These are phyloP conservation scores for Bothrops jararaca DNA, from an alignment of 2,113 vertebrate species.

Conservation along the genomic window DNA sequence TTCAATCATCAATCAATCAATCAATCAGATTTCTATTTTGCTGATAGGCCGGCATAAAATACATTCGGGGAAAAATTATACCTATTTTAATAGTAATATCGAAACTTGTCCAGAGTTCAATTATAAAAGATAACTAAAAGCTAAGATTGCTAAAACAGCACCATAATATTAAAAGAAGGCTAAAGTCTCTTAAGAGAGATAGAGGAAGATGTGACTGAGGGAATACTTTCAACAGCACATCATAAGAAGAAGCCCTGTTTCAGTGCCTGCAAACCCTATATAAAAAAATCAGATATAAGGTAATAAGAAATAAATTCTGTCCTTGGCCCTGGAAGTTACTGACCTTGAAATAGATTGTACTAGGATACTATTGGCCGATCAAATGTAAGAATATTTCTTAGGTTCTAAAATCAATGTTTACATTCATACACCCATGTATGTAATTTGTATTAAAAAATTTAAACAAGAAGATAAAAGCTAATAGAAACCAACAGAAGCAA, in stretches of 20 bases:
- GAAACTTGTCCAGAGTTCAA: background rate
- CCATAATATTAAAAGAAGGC: background rate
- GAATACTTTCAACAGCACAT: background rate
- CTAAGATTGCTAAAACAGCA: background rate
- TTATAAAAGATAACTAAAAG: background rate
- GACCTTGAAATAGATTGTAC: background rate
- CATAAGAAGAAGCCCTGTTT: background rate
- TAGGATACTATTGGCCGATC: background rate
- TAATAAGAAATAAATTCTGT: background rate
- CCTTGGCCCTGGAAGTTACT: background rate
- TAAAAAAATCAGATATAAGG: background rate
- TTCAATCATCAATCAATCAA: background rate
- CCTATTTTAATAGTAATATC: background rate
- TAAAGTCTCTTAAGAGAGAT: background rate
- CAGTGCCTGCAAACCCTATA: background rate
- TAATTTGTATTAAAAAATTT: background rate
- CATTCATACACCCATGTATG: background rate
- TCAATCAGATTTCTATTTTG: background rate
- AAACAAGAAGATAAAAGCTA: background rate
- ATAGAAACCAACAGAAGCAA: background rate
- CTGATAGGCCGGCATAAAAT: background rate
- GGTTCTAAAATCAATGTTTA: background rate
- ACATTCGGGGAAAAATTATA: background rate
- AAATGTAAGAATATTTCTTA: background rate
- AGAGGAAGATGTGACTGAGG: background rate